phyloP scores from a whole-genome alignment of 2,888 invertebrate species.

The Miltochrista miniata region DNA sequence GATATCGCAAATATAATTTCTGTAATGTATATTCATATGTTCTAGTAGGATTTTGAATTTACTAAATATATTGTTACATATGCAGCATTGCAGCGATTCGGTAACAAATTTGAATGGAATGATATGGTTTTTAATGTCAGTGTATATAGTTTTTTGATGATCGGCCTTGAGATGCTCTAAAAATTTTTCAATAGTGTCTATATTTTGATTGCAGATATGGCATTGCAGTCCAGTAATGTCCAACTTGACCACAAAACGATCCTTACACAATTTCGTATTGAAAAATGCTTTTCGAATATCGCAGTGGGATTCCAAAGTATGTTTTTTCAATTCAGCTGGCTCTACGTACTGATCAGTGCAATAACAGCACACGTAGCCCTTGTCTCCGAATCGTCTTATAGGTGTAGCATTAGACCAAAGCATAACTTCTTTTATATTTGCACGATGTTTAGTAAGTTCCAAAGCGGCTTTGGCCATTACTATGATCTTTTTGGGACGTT shows the following conservation, averaged over 20 bases:
- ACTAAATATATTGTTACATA: constrained; percentile 38
- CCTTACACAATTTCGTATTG: constrained; percentile 23
- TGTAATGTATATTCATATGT: constrained; percentile 58
- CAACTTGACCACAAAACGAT: constrained; percentile 44
- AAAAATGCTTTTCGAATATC: constrained; percentile 18
- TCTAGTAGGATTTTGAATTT: constrained; percentile 48
- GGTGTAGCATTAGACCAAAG: constrained; percentile 52
- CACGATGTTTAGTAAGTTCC: constrained; percentile 6
- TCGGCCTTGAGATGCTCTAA: constrained; percentile 40
- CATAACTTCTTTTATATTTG: constrained; percentile 12
- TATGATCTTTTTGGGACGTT: constrained; percentile 93
- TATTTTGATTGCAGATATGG: constrained; percentile 39
- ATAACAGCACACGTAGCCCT: constrained; percentile 52
- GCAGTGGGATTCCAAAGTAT: constrained; percentile 35
- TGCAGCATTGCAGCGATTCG: constrained; percentile 29
- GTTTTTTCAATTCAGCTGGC: constrained; percentile 50
- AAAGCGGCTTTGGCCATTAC: constrained; percentile 85
- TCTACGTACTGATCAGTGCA: constrained; percentile 44
- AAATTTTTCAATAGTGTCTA: constrained; percentile 35
- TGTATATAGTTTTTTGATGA: constrained; percentile 42
- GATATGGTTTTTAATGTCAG: constrained; percentile 49
- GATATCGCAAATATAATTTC: constrained; percentile 72
- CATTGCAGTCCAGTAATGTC: constrained; percentile 54
- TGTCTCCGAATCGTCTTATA: constrained; percentile 41
- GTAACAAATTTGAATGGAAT: constrained; percentile 49